These are phyloP conservation scores for Zeugodacus cucurbitae DNA, from an alignment of 1,140 invertebrate species.

Conservation along the genomic window DNA sequence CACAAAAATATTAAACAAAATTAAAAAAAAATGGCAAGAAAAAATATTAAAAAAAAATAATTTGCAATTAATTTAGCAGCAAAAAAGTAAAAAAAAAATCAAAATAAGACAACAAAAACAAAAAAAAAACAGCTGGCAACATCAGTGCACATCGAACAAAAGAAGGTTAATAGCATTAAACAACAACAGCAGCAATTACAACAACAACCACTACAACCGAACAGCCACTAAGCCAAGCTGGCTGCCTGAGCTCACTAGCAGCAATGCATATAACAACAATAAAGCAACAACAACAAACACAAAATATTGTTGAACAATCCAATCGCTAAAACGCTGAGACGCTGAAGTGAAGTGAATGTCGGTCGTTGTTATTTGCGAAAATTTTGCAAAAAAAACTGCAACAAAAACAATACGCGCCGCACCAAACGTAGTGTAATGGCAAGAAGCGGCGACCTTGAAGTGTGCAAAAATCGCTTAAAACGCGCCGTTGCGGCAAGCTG, in stretches of 20 bases:
- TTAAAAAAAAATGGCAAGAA: background rate
- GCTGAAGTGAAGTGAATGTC: slow-evolving; percentile 20
- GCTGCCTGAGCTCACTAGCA: background rate
- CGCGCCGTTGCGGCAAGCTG: background rate
- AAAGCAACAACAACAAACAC: background rate
- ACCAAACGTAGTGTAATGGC: background rate
- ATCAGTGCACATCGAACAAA: background rate
- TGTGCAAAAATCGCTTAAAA: background rate
- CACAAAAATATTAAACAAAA: too few species aligned
- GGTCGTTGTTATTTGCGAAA: slow-evolving; percentile 2
- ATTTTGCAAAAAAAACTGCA: background rate
- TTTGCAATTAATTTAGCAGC: background rate
- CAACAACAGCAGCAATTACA: background rate
- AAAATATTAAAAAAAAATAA: background rate
- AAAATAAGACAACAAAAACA: background rate
- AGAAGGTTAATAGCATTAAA: slow-evolving; percentile 9
- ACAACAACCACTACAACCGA: background rate
- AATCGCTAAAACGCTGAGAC: background rate
- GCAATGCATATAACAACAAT: slow-evolving; percentile 2
- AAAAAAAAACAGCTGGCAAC: background rate
- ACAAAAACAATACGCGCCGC: background rate
- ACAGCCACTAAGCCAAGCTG: background rate
- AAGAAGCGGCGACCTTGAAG: slow-evolving; percentile 30
- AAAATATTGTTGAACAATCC: slow-evolving; percentile 3
- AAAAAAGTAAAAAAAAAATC: background rate